These are phyloP conservation scores for Chelonus insularis DNA, from an alignment of 1,140 invertebrate species.

Conservation along the genomic window DNA sequence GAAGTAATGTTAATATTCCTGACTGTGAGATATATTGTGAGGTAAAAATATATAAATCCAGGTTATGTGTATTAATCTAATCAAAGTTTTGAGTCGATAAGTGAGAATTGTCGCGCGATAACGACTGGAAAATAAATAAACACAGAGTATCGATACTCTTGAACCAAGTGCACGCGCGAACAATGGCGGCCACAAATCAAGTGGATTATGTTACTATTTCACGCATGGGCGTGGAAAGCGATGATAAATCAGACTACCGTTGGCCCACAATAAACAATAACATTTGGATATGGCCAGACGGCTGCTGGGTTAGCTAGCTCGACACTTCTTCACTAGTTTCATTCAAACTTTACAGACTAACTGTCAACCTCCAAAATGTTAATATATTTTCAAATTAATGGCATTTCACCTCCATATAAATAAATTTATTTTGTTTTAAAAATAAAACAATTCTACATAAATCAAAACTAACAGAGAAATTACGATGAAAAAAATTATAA, in stretches of 20 bases:
- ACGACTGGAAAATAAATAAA: constrained; percentile 28
- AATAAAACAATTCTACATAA: too few relatives aligned
- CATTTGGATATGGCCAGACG: constrained; percentile 44
- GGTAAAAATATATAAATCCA: not conserved
- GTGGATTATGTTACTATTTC: constrained; percentile 59
- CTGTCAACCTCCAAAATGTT: not conserved
- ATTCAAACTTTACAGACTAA: not conserved
- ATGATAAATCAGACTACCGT: constrained; percentile 56
- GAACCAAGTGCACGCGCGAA: constrained; percentile 48
- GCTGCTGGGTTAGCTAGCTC: constrained; percentile 24
- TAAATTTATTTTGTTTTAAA: too few relatives aligned
- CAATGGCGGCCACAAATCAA: constrained; percentile 57
- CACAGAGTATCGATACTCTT: constrained; percentile 29
- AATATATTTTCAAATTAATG: too few relatives aligned
- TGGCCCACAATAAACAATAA: constrained; percentile 54
- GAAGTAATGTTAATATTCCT: too few relatives aligned
- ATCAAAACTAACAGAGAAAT: too few relatives aligned
- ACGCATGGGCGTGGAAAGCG: constrained; percentile 45
- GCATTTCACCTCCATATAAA: too few relatives aligned
- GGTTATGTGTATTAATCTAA: constrained; percentile 24
- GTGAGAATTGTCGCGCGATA: constrained; percentile 28
- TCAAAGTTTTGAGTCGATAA: constrained; percentile 26
- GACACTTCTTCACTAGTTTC: constrained; percentile 5
- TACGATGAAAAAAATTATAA: too few relatives aligned
- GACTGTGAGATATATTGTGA: not conserved